These are phyloP conservation scores for Mola mola DNA, from an alignment of 2,113 vertebrate genomes.

Conservation along the genomic window DNA sequence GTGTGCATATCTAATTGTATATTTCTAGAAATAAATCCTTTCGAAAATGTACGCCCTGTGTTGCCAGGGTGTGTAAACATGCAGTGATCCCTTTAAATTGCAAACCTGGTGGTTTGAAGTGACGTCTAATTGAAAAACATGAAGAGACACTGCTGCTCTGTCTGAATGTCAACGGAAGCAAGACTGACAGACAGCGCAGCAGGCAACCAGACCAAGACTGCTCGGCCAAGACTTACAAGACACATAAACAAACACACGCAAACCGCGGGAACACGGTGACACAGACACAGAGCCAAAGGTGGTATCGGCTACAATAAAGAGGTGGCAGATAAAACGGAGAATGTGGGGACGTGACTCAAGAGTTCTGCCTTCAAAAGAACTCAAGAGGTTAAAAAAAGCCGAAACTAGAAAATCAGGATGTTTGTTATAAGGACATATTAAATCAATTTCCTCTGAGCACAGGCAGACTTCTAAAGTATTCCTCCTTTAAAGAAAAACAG, in stretches of 20 bases:
- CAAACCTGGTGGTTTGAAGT: slow-evolving; percentile 65
- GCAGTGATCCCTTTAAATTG: slow-evolving; percentile 71
- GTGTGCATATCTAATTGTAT: background rate
- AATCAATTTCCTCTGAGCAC: too few relatives aligned
- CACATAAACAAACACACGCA: slow-evolving; percentile 70
- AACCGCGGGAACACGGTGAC: slow-evolving; percentile 43
- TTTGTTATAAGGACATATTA: too few relatives aligned
- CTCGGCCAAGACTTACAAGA: slow-evolving; percentile 68
- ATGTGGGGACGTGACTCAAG: slow-evolving; percentile 16
- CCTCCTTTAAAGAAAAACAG: too few relatives aligned
- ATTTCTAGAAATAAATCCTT: background rate
- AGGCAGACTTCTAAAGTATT: too few relatives aligned
- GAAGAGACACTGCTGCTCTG: slow-evolving; percentile 68
- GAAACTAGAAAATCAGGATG: slow-evolving; percentile 28
- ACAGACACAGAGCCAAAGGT: slow-evolving; percentile 41
- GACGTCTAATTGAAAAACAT: slow-evolving; percentile 80
- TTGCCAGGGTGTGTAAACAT: slow-evolving; percentile 57
- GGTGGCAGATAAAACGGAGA: slow-evolving; percentile 43
- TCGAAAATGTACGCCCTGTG: slow-evolving; percentile 16
- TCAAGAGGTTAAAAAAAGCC: slow-evolving; percentile 3
- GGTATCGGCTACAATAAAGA: slow-evolving; percentile 18
- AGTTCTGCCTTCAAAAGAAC: slow-evolving; percentile 30
- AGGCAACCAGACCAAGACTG: slow-evolving; percentile 55
- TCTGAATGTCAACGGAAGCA: slow-evolving; percentile 77
- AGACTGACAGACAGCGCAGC: slow-evolving; percentile 71